Conservation (phyloP, 2,888 invertebrate genomes). For the Cremastinae sp. region DNA sequence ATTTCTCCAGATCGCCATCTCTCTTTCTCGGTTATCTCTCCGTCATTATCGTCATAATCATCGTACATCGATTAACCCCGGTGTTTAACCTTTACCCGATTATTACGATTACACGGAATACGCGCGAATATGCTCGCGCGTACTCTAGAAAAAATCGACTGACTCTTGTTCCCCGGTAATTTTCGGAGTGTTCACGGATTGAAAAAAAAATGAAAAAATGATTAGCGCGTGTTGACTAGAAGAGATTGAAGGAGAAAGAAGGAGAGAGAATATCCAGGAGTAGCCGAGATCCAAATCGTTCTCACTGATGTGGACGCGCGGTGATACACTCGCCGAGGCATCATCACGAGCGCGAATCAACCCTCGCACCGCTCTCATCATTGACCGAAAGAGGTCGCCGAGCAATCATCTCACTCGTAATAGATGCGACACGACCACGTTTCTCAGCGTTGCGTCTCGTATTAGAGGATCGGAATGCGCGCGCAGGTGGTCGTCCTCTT, state of each 20-base stretch:
- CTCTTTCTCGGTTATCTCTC: conserved; percentile 7
- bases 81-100: conserved; percentile 53
- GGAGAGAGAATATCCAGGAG: no score
- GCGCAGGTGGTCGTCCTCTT: conserved; percentile 4
- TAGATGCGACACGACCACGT: conserved; percentile 6
- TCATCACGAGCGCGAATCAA: no score
- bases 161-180: not conserved
- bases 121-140: conserved; percentile 20
- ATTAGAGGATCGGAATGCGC: not conserved
- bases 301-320: no score
- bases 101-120: conserved; percentile 21
- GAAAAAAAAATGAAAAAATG: no score
- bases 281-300: no score
- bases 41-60: conserved; percentile 36
- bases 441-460: not conserved
- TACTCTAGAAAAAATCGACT: not conserved
- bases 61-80: conserved; percentile 48
- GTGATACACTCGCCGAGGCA: no score
- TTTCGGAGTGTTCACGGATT: no score
- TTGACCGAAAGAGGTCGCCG: no score
- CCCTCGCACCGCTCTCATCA: no score
- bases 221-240: no score
- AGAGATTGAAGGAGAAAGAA: no score
- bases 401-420: conserved; percentile 13
- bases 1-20: conserved; percentile 1